phyloP scores from a whole-genome alignment of 23 tunicate species.

The Ciona savignyi region DNA sequence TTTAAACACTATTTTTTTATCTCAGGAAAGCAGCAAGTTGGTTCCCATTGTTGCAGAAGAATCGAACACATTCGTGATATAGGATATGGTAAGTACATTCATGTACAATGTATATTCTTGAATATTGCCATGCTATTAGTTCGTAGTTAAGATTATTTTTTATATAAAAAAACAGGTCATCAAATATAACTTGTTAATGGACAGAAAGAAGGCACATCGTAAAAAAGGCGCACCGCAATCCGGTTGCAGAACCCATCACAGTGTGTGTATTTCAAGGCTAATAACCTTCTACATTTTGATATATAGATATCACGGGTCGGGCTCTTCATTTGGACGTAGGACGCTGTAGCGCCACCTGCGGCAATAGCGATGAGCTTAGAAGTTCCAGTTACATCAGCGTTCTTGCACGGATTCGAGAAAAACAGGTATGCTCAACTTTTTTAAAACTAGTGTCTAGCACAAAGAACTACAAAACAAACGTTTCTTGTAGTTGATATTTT shows the following conservation, averaged over 20 bases:
- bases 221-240: no score
- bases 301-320: constrained; percentile 40
- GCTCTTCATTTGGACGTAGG: constrained; percentile 52
- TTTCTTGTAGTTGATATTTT: background rate
- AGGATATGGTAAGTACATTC: constrained; percentile 29
- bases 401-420: constrained; percentile 37
- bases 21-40: background rate
- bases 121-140: background rate
- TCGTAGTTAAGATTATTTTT: background rate
- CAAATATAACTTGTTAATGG: no score
- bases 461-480: no score
- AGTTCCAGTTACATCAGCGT: constrained; percentile 36
- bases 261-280: no score
- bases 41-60: constrained; percentile 29
- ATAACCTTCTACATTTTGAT: no score
- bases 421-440: no score
- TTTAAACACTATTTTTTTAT: no score
- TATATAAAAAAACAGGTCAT: no score
- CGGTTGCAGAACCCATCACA: no score
- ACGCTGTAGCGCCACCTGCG: constrained; percentile 45
- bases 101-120: background rate
- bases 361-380: background rate
- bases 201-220: no score
- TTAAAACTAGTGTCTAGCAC: no score
- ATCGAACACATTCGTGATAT: background rate